These are phyloP conservation scores for Spatula clypeata DNA, from an alignment of 2,797 vertebrate genomes.

Conservation along the genomic window DNA sequence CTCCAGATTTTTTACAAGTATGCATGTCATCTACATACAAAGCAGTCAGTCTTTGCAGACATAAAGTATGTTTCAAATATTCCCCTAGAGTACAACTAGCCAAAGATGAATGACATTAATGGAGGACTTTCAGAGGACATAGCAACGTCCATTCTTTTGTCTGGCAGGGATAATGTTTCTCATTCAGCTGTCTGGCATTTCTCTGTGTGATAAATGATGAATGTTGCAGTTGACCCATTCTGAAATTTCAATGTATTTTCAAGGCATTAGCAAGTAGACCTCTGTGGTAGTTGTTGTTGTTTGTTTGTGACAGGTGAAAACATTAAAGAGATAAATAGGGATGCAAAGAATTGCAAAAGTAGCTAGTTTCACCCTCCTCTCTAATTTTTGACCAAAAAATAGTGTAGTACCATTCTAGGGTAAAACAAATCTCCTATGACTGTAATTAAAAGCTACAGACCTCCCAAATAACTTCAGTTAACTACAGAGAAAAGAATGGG, in stretches of 20 bases:
- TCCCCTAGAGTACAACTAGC: neutral
- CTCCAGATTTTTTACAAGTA: slow-evolving; percentile 7
- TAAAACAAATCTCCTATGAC: neutral
- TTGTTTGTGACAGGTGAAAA: neutral
- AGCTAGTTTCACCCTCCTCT: neutral
- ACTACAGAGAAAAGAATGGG: neutral
- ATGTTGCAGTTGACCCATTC: neutral
- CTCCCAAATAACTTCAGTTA: neutral
- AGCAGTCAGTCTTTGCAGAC: neutral
- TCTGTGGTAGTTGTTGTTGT: neutral
- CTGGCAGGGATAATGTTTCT: slow-evolving; percentile 25
- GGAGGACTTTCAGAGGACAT: slow-evolving; percentile 40
- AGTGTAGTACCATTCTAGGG: neutral
- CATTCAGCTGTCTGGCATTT: slow-evolving; percentile 6
- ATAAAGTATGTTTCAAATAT: slow-evolving; percentile 33
- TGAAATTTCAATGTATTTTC: slow-evolving; percentile 25
- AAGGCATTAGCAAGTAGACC: neutral
- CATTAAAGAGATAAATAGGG: neutral
- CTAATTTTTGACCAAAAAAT: neutral
- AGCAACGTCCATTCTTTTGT: neutral
- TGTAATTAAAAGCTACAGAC: neutral
- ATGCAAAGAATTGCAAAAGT: neutral
- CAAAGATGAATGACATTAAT: slow-evolving; percentile 13
- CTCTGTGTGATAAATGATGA: slow-evolving; percentile 22
- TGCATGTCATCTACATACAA: neutral